phyloP scores from a whole-genome alignment of 2,888 invertebrate genomes.

The Drosophila koepferae region DNA sequence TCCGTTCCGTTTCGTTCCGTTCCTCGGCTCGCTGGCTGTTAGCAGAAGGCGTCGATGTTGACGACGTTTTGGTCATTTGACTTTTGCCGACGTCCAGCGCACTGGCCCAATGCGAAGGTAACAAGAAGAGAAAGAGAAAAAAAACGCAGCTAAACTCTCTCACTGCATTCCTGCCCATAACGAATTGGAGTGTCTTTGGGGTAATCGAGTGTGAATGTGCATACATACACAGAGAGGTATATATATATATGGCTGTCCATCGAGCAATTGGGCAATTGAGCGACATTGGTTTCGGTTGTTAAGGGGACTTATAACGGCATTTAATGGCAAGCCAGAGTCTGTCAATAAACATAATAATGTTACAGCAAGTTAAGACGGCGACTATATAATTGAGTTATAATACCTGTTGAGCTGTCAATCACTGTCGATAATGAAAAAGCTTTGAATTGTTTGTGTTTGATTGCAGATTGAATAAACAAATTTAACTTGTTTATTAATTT shows the following conservation, averaged over 20 bases:
- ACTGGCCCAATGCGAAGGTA: constrained; percentile 14
- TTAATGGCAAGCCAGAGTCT: constrained; percentile 19
- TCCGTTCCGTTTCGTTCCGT: constrained; percentile 14
- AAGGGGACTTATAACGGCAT: constrained; percentile 27
- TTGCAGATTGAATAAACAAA: background rate
- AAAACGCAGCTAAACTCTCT: constrained; percentile 21
- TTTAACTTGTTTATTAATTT: background rate
- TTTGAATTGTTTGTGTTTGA: too few relatives aligned
- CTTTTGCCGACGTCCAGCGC: constrained; percentile 17
- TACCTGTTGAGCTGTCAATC: constrained; percentile 18
- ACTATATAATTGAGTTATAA: constrained; percentile 34
- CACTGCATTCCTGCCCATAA: constrained; percentile 57
- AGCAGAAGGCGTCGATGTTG: constrained; percentile 66
- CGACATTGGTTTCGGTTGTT: constrained; percentile 57
- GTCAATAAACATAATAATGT: constrained; percentile 24
- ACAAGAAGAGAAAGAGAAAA: background rate
- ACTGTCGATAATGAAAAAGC: background rate
- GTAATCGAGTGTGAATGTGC: constrained; percentile 32
- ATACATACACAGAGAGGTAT: background rate
- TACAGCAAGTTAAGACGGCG: constrained; percentile 11
- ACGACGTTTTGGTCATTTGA: constrained; percentile 56
- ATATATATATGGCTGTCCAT: constrained; percentile 18
- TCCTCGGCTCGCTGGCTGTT: constrained; percentile 43
- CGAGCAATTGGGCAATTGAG: constrained; percentile 63
- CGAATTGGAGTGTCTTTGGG: constrained; percentile 49